Percentiles rank a stretch among this genome's conserved stretches.
These are phyloP conservation scores for Cydia strobilella DNA, from an alignment of 1,140 invertebrate genomes.

Conservation along the genomic window DNA sequence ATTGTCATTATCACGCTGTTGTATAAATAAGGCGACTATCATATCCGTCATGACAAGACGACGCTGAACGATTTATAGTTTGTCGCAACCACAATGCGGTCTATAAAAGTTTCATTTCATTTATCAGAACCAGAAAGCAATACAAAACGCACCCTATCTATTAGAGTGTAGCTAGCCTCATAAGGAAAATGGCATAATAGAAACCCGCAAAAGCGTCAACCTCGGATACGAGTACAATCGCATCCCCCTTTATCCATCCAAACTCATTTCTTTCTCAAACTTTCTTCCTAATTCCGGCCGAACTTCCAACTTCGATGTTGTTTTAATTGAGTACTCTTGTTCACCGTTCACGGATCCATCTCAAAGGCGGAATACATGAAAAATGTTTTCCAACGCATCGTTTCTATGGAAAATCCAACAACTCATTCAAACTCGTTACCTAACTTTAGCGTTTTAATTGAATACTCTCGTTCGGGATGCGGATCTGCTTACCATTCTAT, in stretches of 20 bases:
- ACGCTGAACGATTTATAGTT: too few relatives aligned
- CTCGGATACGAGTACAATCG: not conserved
- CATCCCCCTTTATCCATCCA: conserved; percentile 18
- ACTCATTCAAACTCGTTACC: not conserved
- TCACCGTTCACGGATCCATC: not conserved
- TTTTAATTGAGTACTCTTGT: conserved; percentile 28
- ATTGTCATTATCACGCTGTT: too few relatives aligned
- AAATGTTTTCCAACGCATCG: conserved; percentile 7
- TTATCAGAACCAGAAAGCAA: too few relatives aligned
- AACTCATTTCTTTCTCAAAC: conserved; percentile 22
- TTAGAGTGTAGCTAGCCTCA: not conserved
- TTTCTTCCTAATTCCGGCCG: conserved; percentile 19
- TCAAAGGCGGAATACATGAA: conserved; percentile 7
- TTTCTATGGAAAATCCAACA: not conserved
- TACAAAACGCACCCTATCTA: too few relatives aligned
- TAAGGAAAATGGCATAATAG: not conserved
- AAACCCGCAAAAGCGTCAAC: not conserved
- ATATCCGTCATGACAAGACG: too few relatives aligned
- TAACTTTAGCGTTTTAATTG: not conserved
- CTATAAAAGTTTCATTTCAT: too few relatives aligned
- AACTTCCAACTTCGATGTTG: conserved; percentile 25
- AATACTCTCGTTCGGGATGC: not conserved
- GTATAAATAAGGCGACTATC: too few relatives aligned
- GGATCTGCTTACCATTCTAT: not conserved
- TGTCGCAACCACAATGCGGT: too few relatives aligned